A percentile compares a stretch with the other conserved stretches of the same genome.
Conservation (phyloP, 2,113 vertebrate genomes). For the Coptodon bakossiorum region DNA sequence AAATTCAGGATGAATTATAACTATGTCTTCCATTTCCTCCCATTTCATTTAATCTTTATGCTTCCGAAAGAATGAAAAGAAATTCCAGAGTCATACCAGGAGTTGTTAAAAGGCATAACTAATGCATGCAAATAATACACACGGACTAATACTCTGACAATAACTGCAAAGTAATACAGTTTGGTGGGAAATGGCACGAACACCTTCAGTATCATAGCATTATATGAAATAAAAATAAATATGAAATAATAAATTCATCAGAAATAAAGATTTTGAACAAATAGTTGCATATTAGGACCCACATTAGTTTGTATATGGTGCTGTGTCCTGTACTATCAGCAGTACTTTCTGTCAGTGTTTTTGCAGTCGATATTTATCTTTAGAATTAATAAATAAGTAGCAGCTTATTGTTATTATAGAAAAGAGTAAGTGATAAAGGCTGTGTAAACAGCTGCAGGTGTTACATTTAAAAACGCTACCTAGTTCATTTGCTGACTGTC, state of each 20-base stretch:
- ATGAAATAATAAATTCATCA: neutral
- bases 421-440: neutral
- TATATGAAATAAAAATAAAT: neutral
- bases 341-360: neutral
- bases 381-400: neutral
- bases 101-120: neutral
- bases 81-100: neutral
- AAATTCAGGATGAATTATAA: neutral
- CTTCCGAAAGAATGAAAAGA: fast-evolving
- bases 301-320: neutral
- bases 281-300: neutral
- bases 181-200: neutral
- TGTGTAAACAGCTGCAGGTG: neutral
- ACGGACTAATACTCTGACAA: neutral
- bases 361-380: neutral
- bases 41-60: neutral
- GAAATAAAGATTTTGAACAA: neutral
- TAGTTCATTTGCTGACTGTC: neutral
- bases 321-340: neutral
- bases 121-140: neutral
- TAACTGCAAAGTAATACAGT: neutral
- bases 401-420: neutral
- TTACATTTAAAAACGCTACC: neutral
- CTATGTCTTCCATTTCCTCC: neutral
- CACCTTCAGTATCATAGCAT: fast-evolving